Base-by-base conservation (phyloP, 2,888 invertebrate species). In the Lapara coniferarum region DNA sequence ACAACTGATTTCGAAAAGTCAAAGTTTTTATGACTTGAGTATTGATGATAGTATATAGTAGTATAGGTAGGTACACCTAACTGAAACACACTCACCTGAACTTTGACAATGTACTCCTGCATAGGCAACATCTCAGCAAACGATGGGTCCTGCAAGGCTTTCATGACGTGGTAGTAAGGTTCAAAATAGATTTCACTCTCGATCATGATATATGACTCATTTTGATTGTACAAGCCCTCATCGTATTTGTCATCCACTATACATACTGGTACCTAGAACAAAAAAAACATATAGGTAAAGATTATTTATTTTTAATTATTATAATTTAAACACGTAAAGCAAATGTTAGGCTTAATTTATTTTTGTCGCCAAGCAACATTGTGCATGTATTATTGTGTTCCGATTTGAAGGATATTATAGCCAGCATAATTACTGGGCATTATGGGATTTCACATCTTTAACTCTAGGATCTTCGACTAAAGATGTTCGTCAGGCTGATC, bases 141-240 rank as follows among this genome's bases (percentile, higher is more conserved):
- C 14, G 87, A 81, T 53, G 96, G 94, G 7, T 89, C 89, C 81
- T 96, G 95, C 44, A 98, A 84, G 53, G 95, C 96, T 73, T 93
- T 94, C 67, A 97, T 90, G 0, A 97, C 96, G 76, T 97, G 96
- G 72, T 94, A 92, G 82, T 97, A 98, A 0, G 97, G 96, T 81
- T 97, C 97, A 85, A 97, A 97, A 85, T 96, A 98, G 0, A 96
- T 96, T 72, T 95, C 95, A 66, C 97, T 96, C 86, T 97, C 97
- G 46, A 97, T 95, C 96, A 98, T 96, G 0, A 94, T 85, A 76
- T 88, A 92, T 2, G 70, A 68, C 14, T 85, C 85, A 13, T 79
- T 75, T 44, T 71, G 72, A 52, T 81, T 81, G 66, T 75, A 80
- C 2, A 89, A 71, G 59, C 82, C 72, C 14, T 79, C 78, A 30